Evolutionary conservation across 2,797 vertebrate genomes (phyloP).

Genomic region (Gymnoscopelus braueri): DNA sequence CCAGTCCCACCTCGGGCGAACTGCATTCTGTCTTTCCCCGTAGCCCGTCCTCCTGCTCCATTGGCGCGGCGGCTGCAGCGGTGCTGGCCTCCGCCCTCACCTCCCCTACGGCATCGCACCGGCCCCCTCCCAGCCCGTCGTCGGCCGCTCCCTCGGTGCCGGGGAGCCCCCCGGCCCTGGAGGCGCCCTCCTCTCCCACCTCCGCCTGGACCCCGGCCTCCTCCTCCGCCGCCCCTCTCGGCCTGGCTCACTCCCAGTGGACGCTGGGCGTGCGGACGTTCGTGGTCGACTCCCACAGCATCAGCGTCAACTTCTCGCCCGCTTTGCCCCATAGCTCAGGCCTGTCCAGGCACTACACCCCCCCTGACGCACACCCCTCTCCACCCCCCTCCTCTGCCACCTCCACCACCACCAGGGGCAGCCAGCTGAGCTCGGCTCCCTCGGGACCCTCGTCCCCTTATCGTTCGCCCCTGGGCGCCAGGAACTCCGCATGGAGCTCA

Average conservation of each 20-base stretch:
- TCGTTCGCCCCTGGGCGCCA: constrained; percentile 64
- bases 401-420: constrained; percentile 22
- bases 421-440: constrained; percentile 66
- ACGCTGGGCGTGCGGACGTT: constrained; percentile 74
- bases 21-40: constrained; percentile 23
- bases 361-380: constrained; percentile 53
- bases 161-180: constrained; percentile 72
- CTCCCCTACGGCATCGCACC: constrained; percentile 44
- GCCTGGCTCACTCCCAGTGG: constrained; percentile 72
- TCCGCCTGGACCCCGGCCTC: constrained; percentile 54
- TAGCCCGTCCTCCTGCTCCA: constrained; percentile 21
- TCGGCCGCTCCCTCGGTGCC: constrained; percentile 29
- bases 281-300: constrained; percentile 74
- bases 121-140: constrained; percentile 31
- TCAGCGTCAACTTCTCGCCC: constrained; percentile 58
- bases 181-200: constrained; percentile 62
- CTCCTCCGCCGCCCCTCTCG: constrained; percentile 62
- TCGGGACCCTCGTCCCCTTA: constrained; percentile 74
- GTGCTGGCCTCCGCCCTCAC: constrained; percentile 43
- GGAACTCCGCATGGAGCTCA: constrained; percentile 62
- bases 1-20: constrained; percentile 34
- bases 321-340: constrained; percentile 42
- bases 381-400: constrained; percentile 14
- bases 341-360: constrained; percentile 53
- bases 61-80: constrained; percentile 35